Percentiles rank a stretch among this genome's conserved stretches.
phyloP scores from a whole-genome alignment of 2,888 invertebrate genomes.

The Homarus gammarus region DNA sequence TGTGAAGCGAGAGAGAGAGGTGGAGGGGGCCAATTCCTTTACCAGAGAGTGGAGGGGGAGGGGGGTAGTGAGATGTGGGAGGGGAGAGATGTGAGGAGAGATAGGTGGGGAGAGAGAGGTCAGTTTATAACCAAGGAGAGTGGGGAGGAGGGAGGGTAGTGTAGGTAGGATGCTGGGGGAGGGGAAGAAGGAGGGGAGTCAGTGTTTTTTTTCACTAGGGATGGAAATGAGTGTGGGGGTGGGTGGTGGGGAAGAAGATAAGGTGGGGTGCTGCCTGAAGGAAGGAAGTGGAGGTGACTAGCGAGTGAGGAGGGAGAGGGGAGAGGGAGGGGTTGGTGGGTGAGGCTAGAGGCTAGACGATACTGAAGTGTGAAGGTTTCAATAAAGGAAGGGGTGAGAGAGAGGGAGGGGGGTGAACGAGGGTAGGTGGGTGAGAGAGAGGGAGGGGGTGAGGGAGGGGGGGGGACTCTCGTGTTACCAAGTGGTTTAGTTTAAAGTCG shows the following conservation, averaged over 20 bases:
- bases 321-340: no score
- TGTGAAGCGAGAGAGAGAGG: no score
- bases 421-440: slow-evolving; percentile 4
- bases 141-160: neutral
- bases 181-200: neutral
- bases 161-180: neutral
- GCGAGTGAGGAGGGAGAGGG: neutral
- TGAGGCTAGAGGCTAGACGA: no score
- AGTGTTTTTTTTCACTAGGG: no score
- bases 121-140: neutral
- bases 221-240: neutral
- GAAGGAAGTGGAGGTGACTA: neutral
- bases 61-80: neutral
- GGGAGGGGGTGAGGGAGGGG: neutral
- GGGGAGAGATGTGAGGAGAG: neutral
- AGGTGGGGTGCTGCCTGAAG: no score
- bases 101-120: neutral
- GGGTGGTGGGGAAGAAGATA: neutral
- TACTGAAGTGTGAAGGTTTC: neutral
- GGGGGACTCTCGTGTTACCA: neutral
- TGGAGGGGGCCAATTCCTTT: no score
- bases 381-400: neutral
- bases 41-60: no score
- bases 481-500: no score
- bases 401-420: neutral